Evolutionary conservation across 53 echinoderm and acorn worm species (phyloP).

Genomic region (Temnopleurus reevesii): DNA sequence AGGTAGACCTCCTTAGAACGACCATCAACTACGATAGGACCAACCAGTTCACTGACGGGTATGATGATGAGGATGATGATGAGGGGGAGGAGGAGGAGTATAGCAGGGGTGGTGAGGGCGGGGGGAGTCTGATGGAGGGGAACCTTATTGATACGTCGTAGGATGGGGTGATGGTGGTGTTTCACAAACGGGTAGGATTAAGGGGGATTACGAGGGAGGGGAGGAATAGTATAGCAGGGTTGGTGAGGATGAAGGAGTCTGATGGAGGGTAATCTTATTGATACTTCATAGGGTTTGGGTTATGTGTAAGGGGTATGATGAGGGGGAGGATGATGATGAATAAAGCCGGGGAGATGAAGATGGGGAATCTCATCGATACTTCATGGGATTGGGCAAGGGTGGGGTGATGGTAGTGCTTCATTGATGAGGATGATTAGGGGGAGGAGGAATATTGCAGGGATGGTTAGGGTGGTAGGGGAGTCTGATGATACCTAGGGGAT

Average conservation of each 20-base stretch:
- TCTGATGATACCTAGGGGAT: too few species aligned
- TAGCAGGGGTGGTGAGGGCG: background rate
- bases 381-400: too few species aligned
- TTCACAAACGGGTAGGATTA: constrained; percentile 82
- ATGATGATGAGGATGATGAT: constrained; percentile 76
- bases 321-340: constrained; percentile 36
- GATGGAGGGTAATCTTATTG: constrained; percentile 38
- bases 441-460: too few species aligned
- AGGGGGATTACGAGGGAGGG: constrained; percentile 62
- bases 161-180: too few species aligned
- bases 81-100: constrained; percentile 44
- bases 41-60: constrained; percentile 78
- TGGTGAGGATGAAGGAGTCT: background rate
- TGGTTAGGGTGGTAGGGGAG: too few species aligned
- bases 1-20: constrained; percentile 92
- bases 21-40: constrained; percentile 87
- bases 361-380: background rate
- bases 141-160: constrained; percentile 54
- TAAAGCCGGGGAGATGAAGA: background rate
- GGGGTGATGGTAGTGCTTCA: too few species aligned
- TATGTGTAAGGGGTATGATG: constrained; percentile 74
- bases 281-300: constrained; percentile 36
- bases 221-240: constrained; percentile 5
- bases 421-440: too few species aligned
- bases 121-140: background rate